Base-by-base conservation (phyloP, 2,888 invertebrate species). In the Drosophila longiperda region DNA sequence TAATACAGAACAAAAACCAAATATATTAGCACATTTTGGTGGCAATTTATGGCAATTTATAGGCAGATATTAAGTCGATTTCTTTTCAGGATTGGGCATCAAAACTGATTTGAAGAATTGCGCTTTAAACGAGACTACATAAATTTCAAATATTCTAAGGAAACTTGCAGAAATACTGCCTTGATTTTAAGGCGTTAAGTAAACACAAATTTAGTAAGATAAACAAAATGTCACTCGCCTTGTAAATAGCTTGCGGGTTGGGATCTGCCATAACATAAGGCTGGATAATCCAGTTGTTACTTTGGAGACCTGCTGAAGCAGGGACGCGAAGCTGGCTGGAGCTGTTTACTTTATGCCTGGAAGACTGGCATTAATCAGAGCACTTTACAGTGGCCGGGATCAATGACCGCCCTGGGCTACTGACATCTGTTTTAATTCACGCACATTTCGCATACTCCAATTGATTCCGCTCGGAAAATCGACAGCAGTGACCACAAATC, bases 381-480 rank as follows among this genome's bases (percentile, higher is more conserved):
- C 73, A 74, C 80, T 86, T 83, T 75, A 66, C 63, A 58, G 45
- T 59, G n/a, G 42, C 50, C 4, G 62, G 83, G 82, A 87, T 86
- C 83, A 84, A 75, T 81, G 77, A 69, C 82, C 82, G 69, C 75
- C 75, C 48, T 53, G 54, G 74, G 74, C 48, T 33, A 66, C 58
- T 71, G 79, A 83, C 86, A 86, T 87, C 86, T 86, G 86, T 59
- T 86, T 81, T 70, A 70, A 78, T 86, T 86, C 77, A 77, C 74
- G 73, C 73, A 73, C 53, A 71, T 68, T 80, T 75, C 71, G 73
- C 82, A 74, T 55, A 77, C 72, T 60, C 34, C 68, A 77, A 73
- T 67, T 69, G 75, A 75, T 67, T 67, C 64, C 50, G 78, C 62
- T 68, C 36, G 62, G 36, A 62, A 70, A 75, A 58, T 66, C 49